Conservation (phyloP, 2,113 vertebrate genomes). For the Calyptomena viridis region DNA sequence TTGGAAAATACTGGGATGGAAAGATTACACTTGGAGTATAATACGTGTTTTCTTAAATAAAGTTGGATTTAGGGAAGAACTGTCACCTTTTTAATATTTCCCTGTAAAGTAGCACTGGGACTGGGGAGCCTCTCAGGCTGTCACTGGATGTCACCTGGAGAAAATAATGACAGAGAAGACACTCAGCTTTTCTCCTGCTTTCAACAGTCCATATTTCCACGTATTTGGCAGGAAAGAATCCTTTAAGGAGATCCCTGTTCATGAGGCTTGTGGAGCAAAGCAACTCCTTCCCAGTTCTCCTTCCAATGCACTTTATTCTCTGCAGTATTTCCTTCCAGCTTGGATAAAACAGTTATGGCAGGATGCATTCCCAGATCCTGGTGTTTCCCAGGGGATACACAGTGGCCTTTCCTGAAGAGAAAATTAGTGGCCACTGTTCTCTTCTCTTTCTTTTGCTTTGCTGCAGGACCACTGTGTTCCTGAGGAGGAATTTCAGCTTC, state of each 20-base stretch:
- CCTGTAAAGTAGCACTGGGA: not conserved
- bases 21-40: not conserved
- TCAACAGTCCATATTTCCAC: not conserved
- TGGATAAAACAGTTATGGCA: fast-evolving
- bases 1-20: not conserved
- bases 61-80: not conserved
- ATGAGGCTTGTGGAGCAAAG: not conserved
- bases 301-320: not conserved
- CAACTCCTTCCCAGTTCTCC: not conserved
- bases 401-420: not conserved
- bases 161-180: not conserved
- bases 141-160: not conserved
- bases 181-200: not conserved
- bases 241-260: not conserved
- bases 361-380: not conserved
- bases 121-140: not conserved
- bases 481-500: not conserved
- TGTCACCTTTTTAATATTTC: not conserved
- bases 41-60: not conserved
- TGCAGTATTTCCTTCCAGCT: not conserved
- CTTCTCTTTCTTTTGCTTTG: not conserved
- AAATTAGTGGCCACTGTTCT: not conserved
- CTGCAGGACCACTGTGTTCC: not conserved
- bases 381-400: not conserved
- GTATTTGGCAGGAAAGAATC: not conserved